Base-by-base conservation (phyloP, 2,888 invertebrate genomes). In the Tortricodes alternella region DNA sequence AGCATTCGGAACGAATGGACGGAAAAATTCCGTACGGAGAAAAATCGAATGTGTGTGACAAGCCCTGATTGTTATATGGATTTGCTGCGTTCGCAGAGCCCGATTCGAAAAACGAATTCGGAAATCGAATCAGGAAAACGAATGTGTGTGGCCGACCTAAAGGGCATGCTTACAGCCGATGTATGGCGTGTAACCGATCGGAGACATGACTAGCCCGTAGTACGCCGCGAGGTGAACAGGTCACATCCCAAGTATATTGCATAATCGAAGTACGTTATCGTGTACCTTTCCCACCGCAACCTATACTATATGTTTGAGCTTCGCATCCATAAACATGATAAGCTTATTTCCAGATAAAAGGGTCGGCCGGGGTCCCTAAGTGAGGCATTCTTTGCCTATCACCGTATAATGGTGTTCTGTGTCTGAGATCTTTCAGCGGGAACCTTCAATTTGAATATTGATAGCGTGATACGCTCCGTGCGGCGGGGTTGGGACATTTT, bases 281-380 rank as follows among this genome's bases (percentile, higher is more conserved):
- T 77, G 73, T 80, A 78, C 79, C 77, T 77, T 77, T 80, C 81
- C 76, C 74, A 77, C 76, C 72, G 66, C 66, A 63, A 61, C 71
- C 68, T 70, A 65, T 71, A 75, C n/a, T 77, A 81, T 75, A 80
- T 72, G 78, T 83, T 83, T 78, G 83, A 78, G 75, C 66, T 74
- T 68, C 80, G 73, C 75, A 77, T 79, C 77, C 79, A 85, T 85
- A 85, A 83, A 86, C 85, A 84, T 84, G 84, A 87, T 86, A 86
- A 85, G 84, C 86, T 84, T 87, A 86, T 88, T 86, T 80, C 71
- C 81, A 80, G 84, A 87, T 86, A 86, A 86, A 88, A 87, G 86
- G 87, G 85, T 86, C 83, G 80, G 62, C 66, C 67, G 73, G 73
- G 81, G 74, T 73, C 76, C 79, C 75, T 84, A 84, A 87, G 85